Percentiles rank a stretch among this genome's conserved stretches.
These are phyloP conservation scores for Alviniconcha marisindica DNA, from an alignment of 1,140 invertebrate species.

Conservation along the genomic window DNA sequence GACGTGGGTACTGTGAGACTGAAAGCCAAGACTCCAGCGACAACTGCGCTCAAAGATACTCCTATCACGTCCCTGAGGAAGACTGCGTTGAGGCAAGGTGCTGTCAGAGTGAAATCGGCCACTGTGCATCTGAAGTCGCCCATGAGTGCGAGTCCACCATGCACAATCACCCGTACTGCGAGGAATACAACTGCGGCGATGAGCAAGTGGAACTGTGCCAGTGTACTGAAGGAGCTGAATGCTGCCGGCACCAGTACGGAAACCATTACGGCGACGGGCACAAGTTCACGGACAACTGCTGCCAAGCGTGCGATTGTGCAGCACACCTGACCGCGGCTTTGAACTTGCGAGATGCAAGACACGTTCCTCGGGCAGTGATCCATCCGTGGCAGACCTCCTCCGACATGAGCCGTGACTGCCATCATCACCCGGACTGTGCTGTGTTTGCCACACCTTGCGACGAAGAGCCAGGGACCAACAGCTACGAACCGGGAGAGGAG, in stretches of 20 bases:
- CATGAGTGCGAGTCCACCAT: too few relatives aligned
- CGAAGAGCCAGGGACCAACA: background rate
- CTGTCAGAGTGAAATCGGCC: too few relatives aligned
- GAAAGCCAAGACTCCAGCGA: background rate
- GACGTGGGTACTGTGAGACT: background rate
- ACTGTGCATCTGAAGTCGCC: too few relatives aligned
- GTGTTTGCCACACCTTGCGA: background rate
- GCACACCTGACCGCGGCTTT: background rate
- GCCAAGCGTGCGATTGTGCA: background rate
- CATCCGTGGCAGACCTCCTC: background rate
- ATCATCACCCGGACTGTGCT: background rate
- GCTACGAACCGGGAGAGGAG: background rate
- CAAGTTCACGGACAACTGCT: background rate
- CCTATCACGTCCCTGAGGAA: background rate
- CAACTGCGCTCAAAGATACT: conserved; percentile 4
- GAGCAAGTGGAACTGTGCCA: background rate
- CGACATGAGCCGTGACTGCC: background rate
- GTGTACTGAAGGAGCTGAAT: background rate
- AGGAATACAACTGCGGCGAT: background rate
- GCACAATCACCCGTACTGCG: too few relatives aligned
- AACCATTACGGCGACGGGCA: background rate
- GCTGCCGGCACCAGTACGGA: background rate
- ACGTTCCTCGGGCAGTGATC: background rate
- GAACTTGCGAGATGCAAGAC: background rate
- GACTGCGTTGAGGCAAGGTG: background rate